A percentile compares a stretch with the other conserved stretches of the same genome.
Conservation (phyloP, 53 echinoderm and acorn worm genomes). For the Echinarachnius parma region DNA sequence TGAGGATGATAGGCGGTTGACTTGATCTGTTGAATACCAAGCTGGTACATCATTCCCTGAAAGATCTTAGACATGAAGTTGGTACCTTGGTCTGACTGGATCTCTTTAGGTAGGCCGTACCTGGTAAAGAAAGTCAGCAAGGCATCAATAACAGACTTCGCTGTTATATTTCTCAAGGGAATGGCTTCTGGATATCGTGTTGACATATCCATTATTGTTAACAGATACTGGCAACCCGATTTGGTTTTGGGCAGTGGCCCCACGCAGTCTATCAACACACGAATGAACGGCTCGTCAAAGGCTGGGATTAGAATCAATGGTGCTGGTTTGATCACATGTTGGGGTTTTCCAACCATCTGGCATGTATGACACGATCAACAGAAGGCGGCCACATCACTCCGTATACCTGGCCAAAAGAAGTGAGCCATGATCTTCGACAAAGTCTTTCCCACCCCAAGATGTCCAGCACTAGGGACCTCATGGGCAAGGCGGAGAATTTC, state of each 20-base stretch:
- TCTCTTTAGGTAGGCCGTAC: too few relatives aligned
- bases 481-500: slow-evolving; percentile 38
- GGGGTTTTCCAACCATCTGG: slow-evolving; percentile 59
- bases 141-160: neutral
- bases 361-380: slow-evolving; percentile 56
- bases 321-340: slow-evolving; percentile 44
- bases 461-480: slow-evolving; percentile 45
- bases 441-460: slow-evolving; percentile 49
- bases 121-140: too few relatives aligned
- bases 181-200: slow-evolving; percentile 24
- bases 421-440: slow-evolving; percentile 28
- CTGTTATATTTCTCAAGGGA: neutral
- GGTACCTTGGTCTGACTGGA: slow-evolving; percentile 53
- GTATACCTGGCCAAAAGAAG: slow-evolving; percentile 17
- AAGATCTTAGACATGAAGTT: slow-evolving; percentile 61
- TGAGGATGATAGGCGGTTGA: slow-evolving; percentile 53
- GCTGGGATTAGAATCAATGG: slow-evolving; percentile 56
- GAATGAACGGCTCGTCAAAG: slow-evolving; percentile 56
- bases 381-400: too few relatives aligned
- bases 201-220: too few relatives aligned
- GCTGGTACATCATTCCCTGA: slow-evolving; percentile 46
- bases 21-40: slow-evolving; percentile 40
- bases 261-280: slow-evolving; percentile 51
- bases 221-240: too few relatives aligned
- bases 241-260: slow-evolving; percentile 59